Percentiles rank a stretch among this genome's conserved stretches.
Evolutionary conservation across 2,113 vertebrate species (phyloP).

Genomic region (Saguinus midas): DNA sequence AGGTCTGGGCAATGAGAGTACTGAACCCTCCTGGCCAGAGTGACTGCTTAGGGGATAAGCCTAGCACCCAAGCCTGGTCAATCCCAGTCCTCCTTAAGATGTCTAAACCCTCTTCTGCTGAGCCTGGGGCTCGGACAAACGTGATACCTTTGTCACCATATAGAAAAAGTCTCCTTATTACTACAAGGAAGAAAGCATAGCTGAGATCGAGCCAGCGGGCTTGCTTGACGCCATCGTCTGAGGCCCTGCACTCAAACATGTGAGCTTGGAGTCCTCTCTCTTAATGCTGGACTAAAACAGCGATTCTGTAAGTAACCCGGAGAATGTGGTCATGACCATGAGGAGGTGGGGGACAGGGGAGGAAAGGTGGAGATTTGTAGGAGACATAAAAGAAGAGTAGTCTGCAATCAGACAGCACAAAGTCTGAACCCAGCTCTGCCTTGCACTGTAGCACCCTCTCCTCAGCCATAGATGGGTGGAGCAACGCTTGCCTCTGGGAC

Average conservation of each 20-base stretch:
- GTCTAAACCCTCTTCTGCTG: not conserved
- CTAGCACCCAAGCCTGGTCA: not conserved
- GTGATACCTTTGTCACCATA: too few relatives aligned
- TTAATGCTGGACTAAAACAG: too few relatives aligned
- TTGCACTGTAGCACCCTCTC: fast-evolving
- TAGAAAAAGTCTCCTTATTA: not conserved
- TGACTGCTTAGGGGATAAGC: not conserved
- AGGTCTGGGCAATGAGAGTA: not conserved
- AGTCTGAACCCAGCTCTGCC: not conserved
- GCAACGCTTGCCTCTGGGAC: not conserved
- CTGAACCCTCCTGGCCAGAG: not conserved
- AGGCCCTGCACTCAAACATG: too few relatives aligned
- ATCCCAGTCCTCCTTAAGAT: fast-evolving
- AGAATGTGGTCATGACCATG: not conserved
- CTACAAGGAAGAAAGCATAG: not conserved
- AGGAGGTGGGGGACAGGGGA: not conserved
- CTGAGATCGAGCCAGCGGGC: not conserved
- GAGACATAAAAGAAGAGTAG: not conserved
- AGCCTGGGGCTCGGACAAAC: too few relatives aligned
- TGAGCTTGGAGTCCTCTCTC: not conserved
- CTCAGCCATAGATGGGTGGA: not conserved
- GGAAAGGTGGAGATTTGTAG: not conserved
- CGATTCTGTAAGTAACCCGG: not conserved
- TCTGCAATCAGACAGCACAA: too few relatives aligned
- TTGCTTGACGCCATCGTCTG: not conserved